These are phyloP conservation scores for Leuciscus waleckii DNA, from an alignment of 2,797 vertebrate genomes.

Conservation along the genomic window DNA sequence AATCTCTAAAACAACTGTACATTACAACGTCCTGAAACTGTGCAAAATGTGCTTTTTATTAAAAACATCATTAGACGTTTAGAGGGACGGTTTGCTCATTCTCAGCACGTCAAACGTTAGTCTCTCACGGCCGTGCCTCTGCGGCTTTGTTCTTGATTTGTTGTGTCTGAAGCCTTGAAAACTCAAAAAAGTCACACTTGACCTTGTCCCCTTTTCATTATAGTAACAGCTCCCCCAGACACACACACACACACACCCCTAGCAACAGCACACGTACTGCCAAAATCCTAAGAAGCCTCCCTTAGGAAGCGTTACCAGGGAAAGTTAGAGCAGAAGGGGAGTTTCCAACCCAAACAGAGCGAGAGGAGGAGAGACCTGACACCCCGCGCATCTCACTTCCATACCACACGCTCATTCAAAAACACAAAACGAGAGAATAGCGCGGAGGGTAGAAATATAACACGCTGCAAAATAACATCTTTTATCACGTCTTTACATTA, in stretches of 20 bases:
- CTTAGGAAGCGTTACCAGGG: conserved; percentile 68
- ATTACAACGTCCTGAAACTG: not conserved
- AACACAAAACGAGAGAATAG: conserved; percentile 10
- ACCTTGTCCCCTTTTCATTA: conserved; percentile 48
- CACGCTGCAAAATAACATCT: not conserved
- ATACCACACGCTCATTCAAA: conserved; percentile 35
- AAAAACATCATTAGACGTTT: conserved; percentile 21
- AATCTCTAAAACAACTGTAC: not conserved
- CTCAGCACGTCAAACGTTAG: conserved; percentile 40
- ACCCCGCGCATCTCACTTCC: conserved; percentile 32
- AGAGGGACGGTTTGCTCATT: conserved; percentile 39
- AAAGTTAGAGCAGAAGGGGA: conserved; percentile 65
- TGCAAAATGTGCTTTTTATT: conserved; percentile 24
- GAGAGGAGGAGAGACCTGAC: conserved; percentile 30
- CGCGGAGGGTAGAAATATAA: conserved; percentile 3
- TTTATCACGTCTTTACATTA: not conserved
- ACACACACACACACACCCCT: conserved; percentile 57
- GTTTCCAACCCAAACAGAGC: conserved; percentile 60
- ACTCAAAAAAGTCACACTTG: conserved; percentile 60
- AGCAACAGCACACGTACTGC: conserved; percentile 72
- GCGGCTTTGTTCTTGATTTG: conserved; percentile 66
- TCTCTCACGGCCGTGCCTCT: conserved; percentile 62
- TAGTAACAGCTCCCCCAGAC: conserved; percentile 49
- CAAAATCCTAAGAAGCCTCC: conserved; percentile 71
- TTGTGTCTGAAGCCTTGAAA: conserved; percentile 63